phyloP scores from a whole-genome alignment of 35 echinoderm and acorn worm genomes.

The Holothuria glaberrima region DNA sequence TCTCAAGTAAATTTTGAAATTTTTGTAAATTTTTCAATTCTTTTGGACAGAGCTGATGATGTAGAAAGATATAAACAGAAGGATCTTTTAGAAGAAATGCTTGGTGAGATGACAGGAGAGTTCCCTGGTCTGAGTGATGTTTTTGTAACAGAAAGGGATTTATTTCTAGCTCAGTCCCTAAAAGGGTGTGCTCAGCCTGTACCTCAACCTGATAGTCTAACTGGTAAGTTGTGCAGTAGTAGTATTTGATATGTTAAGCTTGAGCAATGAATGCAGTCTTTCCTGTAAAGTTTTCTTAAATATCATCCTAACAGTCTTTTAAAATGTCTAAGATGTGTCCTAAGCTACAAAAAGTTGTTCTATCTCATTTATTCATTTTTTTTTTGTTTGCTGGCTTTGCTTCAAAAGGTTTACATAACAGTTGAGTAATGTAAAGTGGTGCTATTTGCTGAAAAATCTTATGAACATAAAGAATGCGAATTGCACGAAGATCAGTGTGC shows the following conservation, averaged over 20 bases:
- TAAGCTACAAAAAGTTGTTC: too few relatives aligned
- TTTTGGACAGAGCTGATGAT: constrained; percentile 79
- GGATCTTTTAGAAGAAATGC: constrained; percentile 90
- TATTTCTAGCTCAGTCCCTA: constrained; percentile 77
- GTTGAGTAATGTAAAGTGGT: too few relatives aligned
- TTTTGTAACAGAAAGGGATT: constrained; percentile 89
- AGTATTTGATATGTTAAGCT: not conserved
- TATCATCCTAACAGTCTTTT: too few relatives aligned
- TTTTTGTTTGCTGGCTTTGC: too few relatives aligned
- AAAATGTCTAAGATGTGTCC: not conserved
- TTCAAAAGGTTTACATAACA: too few relatives aligned
- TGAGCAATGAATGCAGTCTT: not conserved
- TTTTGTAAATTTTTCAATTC: constrained; percentile 27
- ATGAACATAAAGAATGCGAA: too few relatives aligned
- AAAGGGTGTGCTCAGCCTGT: constrained; percentile 59
- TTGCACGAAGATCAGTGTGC: too few relatives aligned
- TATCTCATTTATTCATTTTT: too few relatives aligned
- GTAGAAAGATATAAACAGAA: constrained; percentile 98
- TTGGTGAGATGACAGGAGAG: constrained; percentile 96
- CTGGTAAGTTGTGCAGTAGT: constrained; percentile 6
- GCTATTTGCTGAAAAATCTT: too few relatives aligned
- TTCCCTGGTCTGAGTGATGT: constrained; percentile 88
- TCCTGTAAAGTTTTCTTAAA: too few relatives aligned
- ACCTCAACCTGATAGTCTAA: constrained; percentile 27
- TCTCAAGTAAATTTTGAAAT: too few relatives aligned